Evolutionary conservation across 2,888 invertebrate species (phyloP).

Genomic region (Dione vanillae): DNA sequence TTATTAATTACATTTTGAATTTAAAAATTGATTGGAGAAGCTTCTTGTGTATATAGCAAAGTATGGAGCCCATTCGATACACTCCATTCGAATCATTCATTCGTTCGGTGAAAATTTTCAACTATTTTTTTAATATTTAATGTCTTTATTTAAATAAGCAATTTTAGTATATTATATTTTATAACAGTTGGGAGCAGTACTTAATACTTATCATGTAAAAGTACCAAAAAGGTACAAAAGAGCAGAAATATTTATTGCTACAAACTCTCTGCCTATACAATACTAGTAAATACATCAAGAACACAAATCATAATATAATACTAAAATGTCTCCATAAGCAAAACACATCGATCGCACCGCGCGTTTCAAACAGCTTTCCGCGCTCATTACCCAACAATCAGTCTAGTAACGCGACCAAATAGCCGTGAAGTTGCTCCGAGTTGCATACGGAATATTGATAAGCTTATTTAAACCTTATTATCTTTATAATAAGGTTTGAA

Average conservation of each 20-base stretch:
- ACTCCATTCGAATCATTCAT: too few relatives aligned
- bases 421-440: slow-evolving; percentile 51
- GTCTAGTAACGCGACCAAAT: slow-evolving; percentile 51
- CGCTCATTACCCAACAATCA: slow-evolving; percentile 59
- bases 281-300: background rate
- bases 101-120: too few relatives aligned
- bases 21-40: too few relatives aligned
- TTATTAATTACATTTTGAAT: too few relatives aligned
- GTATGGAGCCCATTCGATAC: too few relatives aligned
- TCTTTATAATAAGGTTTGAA: slow-evolving; percentile 25
- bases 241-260: background rate
- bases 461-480: slow-evolving; percentile 36
- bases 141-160: too few relatives aligned
- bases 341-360: slow-evolving; percentile 39
- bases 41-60: too few relatives aligned
- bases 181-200: too few relatives aligned
- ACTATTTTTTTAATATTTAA: too few relatives aligned
- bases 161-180: too few relatives aligned
- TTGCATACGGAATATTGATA: slow-evolving; percentile 43
- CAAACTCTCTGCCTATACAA: background rate
- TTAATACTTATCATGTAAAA: too few relatives aligned
- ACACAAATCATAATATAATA: background rate
- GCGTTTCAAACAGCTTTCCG: slow-evolving; percentile 54
- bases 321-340: background rate
- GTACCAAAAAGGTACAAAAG: too few relatives aligned